A percentile compares a stretch with the other conserved stretches of the same genome.
Evolutionary conservation across 2,113 vertebrate species (phyloP).

Genomic region (Baryphthengus martii): DNA sequence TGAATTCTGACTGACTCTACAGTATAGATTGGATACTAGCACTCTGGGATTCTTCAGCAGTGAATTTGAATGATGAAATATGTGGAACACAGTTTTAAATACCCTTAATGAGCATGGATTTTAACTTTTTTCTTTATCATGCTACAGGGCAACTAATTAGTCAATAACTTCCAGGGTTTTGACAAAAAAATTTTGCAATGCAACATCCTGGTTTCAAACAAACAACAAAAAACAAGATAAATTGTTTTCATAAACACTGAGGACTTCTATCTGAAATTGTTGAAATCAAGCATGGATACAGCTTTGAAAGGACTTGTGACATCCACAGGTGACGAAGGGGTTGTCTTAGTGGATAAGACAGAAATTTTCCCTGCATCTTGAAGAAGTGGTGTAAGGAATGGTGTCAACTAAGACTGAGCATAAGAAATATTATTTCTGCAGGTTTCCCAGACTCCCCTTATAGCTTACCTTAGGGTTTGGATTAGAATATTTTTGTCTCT

Average conservation of each 20-base stretch:
- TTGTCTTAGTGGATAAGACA: not conserved
- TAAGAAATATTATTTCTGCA: not conserved
- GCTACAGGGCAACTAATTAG: not conserved
- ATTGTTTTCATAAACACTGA: not conserved
- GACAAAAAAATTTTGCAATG: not conserved
- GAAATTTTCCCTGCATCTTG: not conserved
- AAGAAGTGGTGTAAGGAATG: not conserved
- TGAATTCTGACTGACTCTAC: slow-evolving; percentile 28
- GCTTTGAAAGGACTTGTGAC: not conserved
- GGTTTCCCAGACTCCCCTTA: not conserved
- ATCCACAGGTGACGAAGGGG: not conserved
- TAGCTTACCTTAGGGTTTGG: not conserved
- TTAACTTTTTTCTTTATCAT: not conserved
- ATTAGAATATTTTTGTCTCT: not conserved
- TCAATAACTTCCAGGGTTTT: not conserved
- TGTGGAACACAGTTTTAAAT: not conserved
- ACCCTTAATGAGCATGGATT: not conserved
- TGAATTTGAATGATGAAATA: not conserved
- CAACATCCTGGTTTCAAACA: not conserved
- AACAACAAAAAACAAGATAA: not conserved
- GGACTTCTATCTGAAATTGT: not conserved
- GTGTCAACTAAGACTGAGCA: not conserved
- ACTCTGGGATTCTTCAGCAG: not conserved
- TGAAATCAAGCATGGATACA: not conserved
- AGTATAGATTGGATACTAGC: not conserved